These are phyloP conservation scores for Telenomus remus DNA, from an alignment of 1,140 invertebrate species.

Conservation along the genomic window DNA sequence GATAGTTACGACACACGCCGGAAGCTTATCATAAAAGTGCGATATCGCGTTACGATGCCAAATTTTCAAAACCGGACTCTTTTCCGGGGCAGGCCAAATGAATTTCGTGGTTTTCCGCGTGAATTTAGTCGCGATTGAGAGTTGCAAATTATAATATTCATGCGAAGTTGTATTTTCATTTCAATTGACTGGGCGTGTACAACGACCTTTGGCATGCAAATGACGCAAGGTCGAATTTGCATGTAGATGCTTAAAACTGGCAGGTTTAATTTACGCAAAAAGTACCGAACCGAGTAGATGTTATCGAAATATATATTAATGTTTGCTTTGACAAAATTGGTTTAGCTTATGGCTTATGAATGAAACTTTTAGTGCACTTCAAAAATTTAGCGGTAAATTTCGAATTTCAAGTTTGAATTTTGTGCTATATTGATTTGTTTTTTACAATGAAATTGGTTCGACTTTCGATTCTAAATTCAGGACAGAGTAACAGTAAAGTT, in stretches of 20 bases:
- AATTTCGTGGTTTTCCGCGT: constrained; percentile 35
- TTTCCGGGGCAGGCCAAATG: constrained; percentile 40
- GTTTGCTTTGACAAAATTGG: constrained; percentile 17
- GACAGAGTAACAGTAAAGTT: too few species aligned
- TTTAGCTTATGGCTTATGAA: constrained; percentile 46
- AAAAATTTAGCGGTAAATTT: too few species aligned
- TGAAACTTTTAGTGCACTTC: too few species aligned
- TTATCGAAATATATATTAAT: constrained; percentile 43
- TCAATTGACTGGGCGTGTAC: constrained; percentile 60
- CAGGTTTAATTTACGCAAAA: constrained; percentile 54
- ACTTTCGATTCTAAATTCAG: too few species aligned
- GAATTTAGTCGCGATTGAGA: constrained; percentile 57
- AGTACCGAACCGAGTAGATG: constrained; percentile 42
- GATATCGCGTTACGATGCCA: constrained; percentile 15
- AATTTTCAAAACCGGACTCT: constrained; percentile 22
- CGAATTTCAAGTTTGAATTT: too few species aligned
- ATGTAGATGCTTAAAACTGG: constrained; percentile 63
- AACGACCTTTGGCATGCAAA: constrained; percentile 69
- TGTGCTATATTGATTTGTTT: too few species aligned
- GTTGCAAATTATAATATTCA: constrained; percentile 60
- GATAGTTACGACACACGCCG: constrained; percentile 18
- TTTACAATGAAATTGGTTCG: too few species aligned
- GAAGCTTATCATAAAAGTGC: constrained; percentile 40
- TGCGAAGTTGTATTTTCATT: constrained; percentile 66
- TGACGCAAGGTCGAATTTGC: constrained; percentile 57